Evolutionary conservation across 2,113 vertebrate genomes (phyloP), one percentile per base, ranked within the genome.

Genomic region (Mirounga angustirostris): DNA sequence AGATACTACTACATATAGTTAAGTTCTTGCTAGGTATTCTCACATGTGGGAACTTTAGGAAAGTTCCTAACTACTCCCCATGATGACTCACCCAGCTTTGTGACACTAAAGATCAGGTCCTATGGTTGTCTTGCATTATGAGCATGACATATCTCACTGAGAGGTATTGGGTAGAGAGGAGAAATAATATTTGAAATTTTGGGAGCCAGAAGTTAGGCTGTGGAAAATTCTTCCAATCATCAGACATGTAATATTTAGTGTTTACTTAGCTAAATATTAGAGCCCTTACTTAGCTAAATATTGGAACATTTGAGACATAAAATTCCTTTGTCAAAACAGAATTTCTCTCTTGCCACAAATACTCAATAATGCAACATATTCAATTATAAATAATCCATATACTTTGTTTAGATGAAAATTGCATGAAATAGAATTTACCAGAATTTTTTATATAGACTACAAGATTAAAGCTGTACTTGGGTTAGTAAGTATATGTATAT

Each of bases 121-220:
- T 89, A 2, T 26, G 26, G 15, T 91, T 86, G 30, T 85, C 82
- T 58, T 67, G 22, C 14, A 82, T 67, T 50, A 89, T 16, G 26
- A 89, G 7, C 19, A 43, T 19, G 16, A 73, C 15, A 14, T 86
- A 11, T 81, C 6, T 92, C 30, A 95, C 33, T 40, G 15, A 82
- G 46, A 90, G 54, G 18, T 87, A 59, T 43, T 58, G 9, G 43
- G 3, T 40, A 80, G 69, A 81, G 13, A 89, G 40, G 50, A 94
- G 10, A 86, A 96, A 89, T 50, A 65, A 76, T 91, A 93, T 28
- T 69, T 83, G n/a, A 82, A 89, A 89, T 94, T 50, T 30, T 56
- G 18, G 21, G 28, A 56, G 33, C 56, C 40, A 83, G 40, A 96
- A 82, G 10, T 50, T 73, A 86, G 6, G 63, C 56, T 81, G 36